phyloP scores from a whole-genome alignment of 1,140 invertebrate species.

The Akabosia matsudoensis region DNA sequence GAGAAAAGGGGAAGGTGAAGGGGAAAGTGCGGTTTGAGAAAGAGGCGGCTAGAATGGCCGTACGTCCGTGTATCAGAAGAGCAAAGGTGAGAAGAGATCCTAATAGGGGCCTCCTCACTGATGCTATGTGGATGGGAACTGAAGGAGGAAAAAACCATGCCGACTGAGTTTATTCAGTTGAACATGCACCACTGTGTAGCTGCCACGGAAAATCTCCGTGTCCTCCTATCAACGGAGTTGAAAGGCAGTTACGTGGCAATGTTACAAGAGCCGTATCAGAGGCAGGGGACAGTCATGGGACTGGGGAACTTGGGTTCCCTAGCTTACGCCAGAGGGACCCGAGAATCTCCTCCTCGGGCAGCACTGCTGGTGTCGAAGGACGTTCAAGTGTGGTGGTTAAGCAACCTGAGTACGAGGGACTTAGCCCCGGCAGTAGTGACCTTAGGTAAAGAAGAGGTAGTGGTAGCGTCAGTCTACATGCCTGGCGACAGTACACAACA shows the following conservation, averaged over 20 bases:
- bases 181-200: not conserved
- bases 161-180: not conserved
- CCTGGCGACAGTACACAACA: not conserved
- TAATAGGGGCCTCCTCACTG: too few species aligned
- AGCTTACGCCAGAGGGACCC: not conserved
- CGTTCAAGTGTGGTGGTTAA: not conserved
- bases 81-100: too few species aligned
- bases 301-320: not conserved
- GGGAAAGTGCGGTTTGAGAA: too few species aligned
- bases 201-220: not conserved
- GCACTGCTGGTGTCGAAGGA: not conserved
- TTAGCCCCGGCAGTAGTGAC: not conserved
- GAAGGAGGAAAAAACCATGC: too few species aligned
- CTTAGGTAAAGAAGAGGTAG: not conserved
- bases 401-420: not conserved
- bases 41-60: too few species aligned
- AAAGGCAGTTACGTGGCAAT: not conserved
- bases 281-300: not conserved
- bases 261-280: not conserved
- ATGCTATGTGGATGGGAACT: too few species aligned
- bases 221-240: not conserved
- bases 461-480: conserved; percentile 4
- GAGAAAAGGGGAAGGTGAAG: too few species aligned
- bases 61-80: too few species aligned
- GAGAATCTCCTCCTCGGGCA: not conserved